Evolutionary conservation across 2,113 vertebrate species (phyloP), one percentile per base, ranked within the genome.

Genomic region (Scomber japonicus): DNA sequence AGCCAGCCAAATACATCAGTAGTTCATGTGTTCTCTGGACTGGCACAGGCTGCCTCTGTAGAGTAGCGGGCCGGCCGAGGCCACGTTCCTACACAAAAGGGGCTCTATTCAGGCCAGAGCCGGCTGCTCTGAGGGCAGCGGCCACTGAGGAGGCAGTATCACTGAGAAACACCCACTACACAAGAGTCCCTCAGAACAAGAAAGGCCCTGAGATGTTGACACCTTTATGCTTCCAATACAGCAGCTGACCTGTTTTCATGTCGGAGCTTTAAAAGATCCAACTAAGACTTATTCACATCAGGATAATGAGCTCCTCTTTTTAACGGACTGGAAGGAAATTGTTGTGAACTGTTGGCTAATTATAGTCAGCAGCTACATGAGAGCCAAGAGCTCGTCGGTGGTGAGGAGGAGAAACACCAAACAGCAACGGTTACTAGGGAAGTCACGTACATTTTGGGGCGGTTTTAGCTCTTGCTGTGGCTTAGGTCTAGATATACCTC

Each of bases 21-120:
- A 71, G 75, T 85, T 88, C 71, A 76, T 92, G 90, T 92, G 93
- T 92, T 93, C 88, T 59, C 4, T 91, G 84, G 94, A 78, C 92
- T 90, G 94, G 92, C 92, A 95, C 93, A 93, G 90, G 73, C 91
- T 84, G 88, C 86, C 93, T 94, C 94, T 93, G 91, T 91, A 53
- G 80, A 67, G 86, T 44, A 82, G 82, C 45, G 57, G 45, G 81
- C 71, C 53, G 91, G 89, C 82, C 24, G 16, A 85, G 89, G 89
- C 85, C 89, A 55, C 71, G 77, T 10, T 8, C 74, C 63, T 0
- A 2, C 78, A 95, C 94, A 95, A 94, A 87, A 85, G 91, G 78
- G 78, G 72, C 93, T 91, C 90, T 95, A 88, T 95, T 78, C 71
- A 46, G 64, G 0, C 40, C 44, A 0, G 72, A 51, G 49, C n/a